Conservation (phyloP, 2,113 vertebrate species). For the Nothobranchius furzeri region DNA sequence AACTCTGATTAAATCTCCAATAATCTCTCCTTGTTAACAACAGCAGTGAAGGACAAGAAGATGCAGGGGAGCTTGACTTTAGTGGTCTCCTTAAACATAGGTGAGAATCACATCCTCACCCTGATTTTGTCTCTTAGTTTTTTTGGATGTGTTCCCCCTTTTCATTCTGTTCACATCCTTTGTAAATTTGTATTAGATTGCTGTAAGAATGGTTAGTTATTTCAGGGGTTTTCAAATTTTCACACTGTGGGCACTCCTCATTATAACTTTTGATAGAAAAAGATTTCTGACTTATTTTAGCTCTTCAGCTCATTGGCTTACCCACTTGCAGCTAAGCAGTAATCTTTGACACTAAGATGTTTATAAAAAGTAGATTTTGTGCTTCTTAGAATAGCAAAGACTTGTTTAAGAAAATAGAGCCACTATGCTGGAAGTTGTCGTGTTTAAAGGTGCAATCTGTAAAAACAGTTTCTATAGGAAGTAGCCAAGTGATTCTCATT, state of each 20-base stretch:
- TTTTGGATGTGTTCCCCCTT: constrained; percentile 43
- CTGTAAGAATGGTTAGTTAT: constrained; percentile 5
- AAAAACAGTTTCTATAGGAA: background rate
- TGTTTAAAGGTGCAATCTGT: background rate
- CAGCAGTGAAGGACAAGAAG: constrained; percentile 98
- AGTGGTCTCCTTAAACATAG: constrained; percentile 99
- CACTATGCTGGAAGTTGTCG: background rate
- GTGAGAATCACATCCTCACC: constrained; percentile 85
- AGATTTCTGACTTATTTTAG: too few species aligned
- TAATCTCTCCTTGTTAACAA: constrained; percentile 93
- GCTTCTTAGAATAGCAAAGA: background rate
- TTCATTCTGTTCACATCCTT: constrained; percentile 14
- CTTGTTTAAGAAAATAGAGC: background rate
- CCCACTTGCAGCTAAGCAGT: too few species aligned
- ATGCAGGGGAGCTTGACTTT: constrained; percentile 99
- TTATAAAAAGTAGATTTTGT: too few species aligned
- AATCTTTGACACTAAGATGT: too few species aligned
- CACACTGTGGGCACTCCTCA: background rate
- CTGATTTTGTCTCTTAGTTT: constrained; percentile 33
- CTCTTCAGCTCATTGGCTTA: background rate
- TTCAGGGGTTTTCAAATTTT: constrained; percentile 49
- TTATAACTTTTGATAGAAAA: background rate
- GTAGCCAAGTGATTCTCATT: too few species aligned
- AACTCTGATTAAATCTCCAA: constrained; percentile 80
- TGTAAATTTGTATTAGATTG: constrained; percentile 11